Conservation (phyloP, 2,113 vertebrate species). For the Cacatua alba region DNA sequence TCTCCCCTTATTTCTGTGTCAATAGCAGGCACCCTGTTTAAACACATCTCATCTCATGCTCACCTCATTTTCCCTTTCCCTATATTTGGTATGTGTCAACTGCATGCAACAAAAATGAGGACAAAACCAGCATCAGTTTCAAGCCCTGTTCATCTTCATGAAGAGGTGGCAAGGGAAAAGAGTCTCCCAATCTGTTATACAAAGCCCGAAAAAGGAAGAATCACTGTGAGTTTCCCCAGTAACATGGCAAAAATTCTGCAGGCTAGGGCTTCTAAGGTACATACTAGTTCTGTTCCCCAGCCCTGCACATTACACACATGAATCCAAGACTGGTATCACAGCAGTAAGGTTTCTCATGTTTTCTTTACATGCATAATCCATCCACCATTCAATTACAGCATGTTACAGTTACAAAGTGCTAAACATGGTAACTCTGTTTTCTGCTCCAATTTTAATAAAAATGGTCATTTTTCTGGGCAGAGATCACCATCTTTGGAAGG, state of each 20-base stretch:
- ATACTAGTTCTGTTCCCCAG: not conserved
- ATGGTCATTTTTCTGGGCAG: not conserved
- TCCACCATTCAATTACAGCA: not conserved
- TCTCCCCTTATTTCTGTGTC: not conserved
- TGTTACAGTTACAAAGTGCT: not conserved
- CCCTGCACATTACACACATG: not conserved
- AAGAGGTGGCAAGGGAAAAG: slow-evolving; percentile 7
- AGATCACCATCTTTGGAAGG: not conserved
- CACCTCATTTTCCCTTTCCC: slow-evolving; percentile 28
- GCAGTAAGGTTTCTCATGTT: not conserved
- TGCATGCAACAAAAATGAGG: slow-evolving; percentile 22
- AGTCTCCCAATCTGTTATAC: not conserved
- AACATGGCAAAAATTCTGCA: not conserved
- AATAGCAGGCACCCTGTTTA: not conserved
- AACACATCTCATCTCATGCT: not conserved
- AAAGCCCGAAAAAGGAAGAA: not conserved
- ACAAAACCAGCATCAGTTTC: slow-evolving; percentile 7
- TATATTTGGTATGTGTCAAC: slow-evolving; percentile 17
- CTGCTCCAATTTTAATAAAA: not conserved
- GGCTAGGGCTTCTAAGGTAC: not conserved
- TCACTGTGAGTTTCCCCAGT: not conserved
- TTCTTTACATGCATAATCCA: not conserved
- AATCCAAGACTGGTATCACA: not conserved
- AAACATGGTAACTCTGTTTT: not conserved
- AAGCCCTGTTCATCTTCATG: not conserved